phyloP scores from a whole-genome alignment of 2,113 vertebrate species.

The Chaenogobius annularis region DNA sequence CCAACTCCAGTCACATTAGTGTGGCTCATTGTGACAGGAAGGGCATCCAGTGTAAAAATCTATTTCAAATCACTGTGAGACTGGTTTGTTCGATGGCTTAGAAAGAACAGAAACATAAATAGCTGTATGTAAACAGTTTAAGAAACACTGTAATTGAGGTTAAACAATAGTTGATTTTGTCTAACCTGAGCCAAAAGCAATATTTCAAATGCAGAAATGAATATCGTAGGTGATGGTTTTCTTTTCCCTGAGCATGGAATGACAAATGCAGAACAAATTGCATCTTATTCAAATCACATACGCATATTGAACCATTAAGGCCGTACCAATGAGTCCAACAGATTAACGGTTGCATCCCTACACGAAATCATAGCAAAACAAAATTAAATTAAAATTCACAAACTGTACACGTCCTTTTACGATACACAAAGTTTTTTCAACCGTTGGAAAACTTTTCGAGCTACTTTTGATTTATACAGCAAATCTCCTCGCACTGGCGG shows the following conservation, averaged over 20 bases:
- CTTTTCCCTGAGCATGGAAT: conserved; percentile 8
- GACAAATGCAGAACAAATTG: not conserved
- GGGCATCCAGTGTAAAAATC: not conserved
- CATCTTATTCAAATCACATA: not conserved
- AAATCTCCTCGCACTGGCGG: conserved; percentile 58
- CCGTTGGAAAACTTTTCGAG: conserved; percentile 58
- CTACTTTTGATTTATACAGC: conserved; percentile 58
- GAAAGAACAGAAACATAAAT: not conserved
- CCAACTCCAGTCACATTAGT: not conserved
- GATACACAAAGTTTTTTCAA: conserved; percentile 43
- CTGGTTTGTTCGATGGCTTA: not conserved
- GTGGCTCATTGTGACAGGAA: not conserved
- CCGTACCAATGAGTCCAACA: not conserved
- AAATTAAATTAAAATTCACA: conserved; percentile 54
- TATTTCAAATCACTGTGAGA: not conserved
- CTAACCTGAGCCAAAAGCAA: not conserved
- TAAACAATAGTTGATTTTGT: not conserved
- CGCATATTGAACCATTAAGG: conserved; percentile 4
- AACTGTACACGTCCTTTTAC: conserved; percentile 66
- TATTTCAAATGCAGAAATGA: not conserved
- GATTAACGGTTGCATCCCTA: not conserved
- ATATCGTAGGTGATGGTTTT: not conserved
- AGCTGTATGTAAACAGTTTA: not conserved
- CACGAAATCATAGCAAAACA: conserved; percentile 27
- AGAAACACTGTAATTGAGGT: not conserved